phyloP scores from a whole-genome alignment of 2,113 vertebrate species.

The Hipposideros armiger region DNA sequence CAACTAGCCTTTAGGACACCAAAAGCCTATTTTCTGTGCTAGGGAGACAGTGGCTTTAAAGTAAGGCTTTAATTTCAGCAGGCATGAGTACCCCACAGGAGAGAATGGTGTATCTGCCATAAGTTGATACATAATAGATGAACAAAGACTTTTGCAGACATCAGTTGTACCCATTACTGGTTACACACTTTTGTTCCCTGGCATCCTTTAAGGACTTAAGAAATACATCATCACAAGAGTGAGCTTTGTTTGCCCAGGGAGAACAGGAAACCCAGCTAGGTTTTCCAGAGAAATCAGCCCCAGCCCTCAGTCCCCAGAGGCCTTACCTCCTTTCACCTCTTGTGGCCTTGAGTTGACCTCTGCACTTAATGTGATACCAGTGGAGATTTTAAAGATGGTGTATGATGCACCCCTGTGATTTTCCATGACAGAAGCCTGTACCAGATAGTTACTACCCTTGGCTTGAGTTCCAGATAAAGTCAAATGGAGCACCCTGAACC shows the following conservation, averaged over 20 bases:
- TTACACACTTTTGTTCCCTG: neutral
- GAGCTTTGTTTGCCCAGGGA: neutral
- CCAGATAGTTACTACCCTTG: neutral
- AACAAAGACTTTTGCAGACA: neutral
- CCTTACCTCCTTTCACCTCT: neutral
- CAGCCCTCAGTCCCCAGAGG: neutral
- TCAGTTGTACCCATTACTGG: neutral
- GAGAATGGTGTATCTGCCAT: neutral
- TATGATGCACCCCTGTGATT: neutral
- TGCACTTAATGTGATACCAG: neutral
- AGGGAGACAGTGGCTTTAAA: neutral
- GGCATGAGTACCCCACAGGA: neutral
- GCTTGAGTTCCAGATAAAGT: neutral
- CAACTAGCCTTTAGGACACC: neutral
- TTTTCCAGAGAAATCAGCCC: neutral
- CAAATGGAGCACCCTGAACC: neutral
- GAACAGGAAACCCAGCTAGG: neutral
- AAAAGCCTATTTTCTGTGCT: neutral
- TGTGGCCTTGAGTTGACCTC: neutral
- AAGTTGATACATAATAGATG: neutral
- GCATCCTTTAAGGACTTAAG: neutral
- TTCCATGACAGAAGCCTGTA: neutral
- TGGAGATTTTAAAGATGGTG: neutral
- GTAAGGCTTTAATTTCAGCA: neutral
- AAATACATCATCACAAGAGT: neutral